Evolutionary conservation across 2,888 invertebrate species (phyloP).

Genomic region (Galerucella calmariensis): DNA sequence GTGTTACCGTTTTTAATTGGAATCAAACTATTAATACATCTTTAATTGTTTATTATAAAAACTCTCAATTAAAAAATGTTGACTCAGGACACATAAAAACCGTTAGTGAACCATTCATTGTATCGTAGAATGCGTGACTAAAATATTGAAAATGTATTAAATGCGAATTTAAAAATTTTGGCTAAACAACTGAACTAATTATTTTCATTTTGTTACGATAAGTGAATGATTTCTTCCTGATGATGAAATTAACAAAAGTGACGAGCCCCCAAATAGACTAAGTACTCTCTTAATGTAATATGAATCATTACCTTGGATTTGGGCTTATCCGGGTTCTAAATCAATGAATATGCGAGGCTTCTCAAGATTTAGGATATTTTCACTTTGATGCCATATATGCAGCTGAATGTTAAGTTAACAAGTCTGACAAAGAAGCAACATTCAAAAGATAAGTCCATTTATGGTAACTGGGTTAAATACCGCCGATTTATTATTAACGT

Average conservation of each 20-base stretch:
- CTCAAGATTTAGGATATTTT: conserved; percentile 13
- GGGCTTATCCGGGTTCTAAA: not conserved
- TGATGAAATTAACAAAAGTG: too few relatives aligned
- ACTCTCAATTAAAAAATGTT: not conserved
- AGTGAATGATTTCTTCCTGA: too few relatives aligned
- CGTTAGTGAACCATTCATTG: not conserved
- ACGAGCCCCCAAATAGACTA: too few relatives aligned
- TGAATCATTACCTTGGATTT: not conserved
- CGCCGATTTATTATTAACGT: conserved; percentile 8
- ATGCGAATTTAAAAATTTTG: too few relatives aligned
- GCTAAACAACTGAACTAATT: too few relatives aligned
- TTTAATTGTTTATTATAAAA: not conserved
- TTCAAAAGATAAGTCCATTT: conserved; percentile 12
- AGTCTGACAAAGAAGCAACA: conserved; percentile 1
- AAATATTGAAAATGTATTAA: not conserved
- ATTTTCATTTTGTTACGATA: too few relatives aligned
- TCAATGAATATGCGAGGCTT: not conserved
- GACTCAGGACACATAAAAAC: not conserved
- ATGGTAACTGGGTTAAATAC: conserved; percentile 13
- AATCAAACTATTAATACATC: not conserved
- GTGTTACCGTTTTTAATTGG: not conserved
- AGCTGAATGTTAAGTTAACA: not conserved
- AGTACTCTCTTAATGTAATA: not conserved
- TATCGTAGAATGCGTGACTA: not conserved
- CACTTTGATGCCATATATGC: conserved; percentile 4